A percentile compares a stretch with the other conserved stretches of the same genome.
Evolutionary conservation across 2,113 vertebrate species (phyloP).

Genomic region (Eptatretus burgeri): DNA sequence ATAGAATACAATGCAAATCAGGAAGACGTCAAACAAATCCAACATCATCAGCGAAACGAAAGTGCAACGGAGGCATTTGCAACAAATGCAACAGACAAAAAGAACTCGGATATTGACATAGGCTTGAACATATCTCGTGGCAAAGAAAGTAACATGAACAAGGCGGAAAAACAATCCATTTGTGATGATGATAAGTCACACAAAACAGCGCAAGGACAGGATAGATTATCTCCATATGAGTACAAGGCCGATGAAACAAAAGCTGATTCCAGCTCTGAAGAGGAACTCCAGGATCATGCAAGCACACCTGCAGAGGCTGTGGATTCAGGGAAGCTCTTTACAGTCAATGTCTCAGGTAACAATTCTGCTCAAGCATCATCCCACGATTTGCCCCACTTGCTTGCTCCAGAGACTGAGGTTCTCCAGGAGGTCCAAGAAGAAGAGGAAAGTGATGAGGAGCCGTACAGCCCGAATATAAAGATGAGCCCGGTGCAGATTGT

Average conservation of each 20-base stretch:
- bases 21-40: no score
- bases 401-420: neutral
- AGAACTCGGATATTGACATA: no score
- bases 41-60: no score
- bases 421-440: neutral
- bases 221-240: no score
- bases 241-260: neutral
- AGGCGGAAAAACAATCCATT: no score
- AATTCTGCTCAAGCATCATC: neutral
- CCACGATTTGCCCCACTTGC: neutral
- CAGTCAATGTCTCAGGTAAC: neutral
- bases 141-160: no score
- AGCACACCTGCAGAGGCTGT: neutral
- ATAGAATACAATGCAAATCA: neutral
- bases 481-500: neutral
- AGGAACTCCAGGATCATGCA: neutral
- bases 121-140: no score
- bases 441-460: slow-evolving; percentile 1
- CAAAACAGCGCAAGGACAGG: no score
- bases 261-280: neutral
- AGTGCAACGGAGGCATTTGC: no score
- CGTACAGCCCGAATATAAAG: neutral
- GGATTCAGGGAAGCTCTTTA: neutral
- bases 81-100: no score
- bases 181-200: no score